Evolutionary conservation across 2,797 vertebrate genomes (phyloP), one percentile per base, ranked within the genome.

Genomic region (Dallia pectoralis): DNA sequence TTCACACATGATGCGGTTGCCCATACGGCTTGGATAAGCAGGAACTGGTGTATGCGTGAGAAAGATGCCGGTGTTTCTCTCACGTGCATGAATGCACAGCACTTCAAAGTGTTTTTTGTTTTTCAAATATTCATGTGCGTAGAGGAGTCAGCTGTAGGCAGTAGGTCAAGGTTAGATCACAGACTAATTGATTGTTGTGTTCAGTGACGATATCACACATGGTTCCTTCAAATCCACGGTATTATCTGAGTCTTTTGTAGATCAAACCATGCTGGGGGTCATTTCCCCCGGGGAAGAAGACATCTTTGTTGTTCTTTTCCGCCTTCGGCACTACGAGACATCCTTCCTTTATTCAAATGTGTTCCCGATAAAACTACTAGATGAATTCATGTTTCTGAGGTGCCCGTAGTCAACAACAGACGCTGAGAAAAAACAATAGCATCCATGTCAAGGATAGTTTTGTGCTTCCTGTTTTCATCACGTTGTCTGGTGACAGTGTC

Each of bases 401-500:
- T 27, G 47, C 30, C 29, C 22, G 4, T 22, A 48, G 40, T 47
- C 36, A 48, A 67, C 14, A 47, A 36, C 40, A 48, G 36, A 40
- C 30, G 19, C 63, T 19, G 4, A n/a, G 30, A 22, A 19, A 66
- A 14, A 62, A 66, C 64, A 66, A n/a, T 4, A 8, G 9, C 64
- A 36, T 11, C 32, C 33, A 25, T 19, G 68, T 40, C 32, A 44
- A 65, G 68, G 70, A 78, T 77, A 84, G 86, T 87, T 83, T 81
- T 79, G 64, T 83, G 72, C 73, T 69, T 73, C 67, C 70, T 64
- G 71, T 59, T 29, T 76, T 75, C 79, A 70, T 85, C 71, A 74
- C 74, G 77, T 71, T 69, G 66, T 79, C 77, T 70, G 7, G 33
- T 85, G 79, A 86, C 30, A 27, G 82, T 81, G 78, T 82, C 81